Evolutionary conservation across 2,113 vertebrate genomes (phyloP).

Genomic region (Gymnorhina tibicen): DNA sequence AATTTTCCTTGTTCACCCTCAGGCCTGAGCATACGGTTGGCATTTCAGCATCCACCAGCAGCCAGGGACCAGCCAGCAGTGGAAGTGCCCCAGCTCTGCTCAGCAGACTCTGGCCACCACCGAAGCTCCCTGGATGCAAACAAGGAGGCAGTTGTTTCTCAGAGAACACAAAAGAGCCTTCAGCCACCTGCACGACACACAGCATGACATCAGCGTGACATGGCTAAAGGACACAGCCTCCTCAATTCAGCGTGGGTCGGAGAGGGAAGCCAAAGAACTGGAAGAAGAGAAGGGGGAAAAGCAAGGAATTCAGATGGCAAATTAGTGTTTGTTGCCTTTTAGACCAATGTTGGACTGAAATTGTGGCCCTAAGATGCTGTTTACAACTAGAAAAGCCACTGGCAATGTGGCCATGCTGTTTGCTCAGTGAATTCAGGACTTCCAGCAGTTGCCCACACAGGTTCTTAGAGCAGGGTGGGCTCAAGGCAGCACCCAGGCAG

Average conservation of each 20-base stretch:
- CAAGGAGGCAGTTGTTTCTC: neutral
- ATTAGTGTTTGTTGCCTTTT: neutral
- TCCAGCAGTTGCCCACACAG: neutral
- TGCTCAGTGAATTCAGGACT: neutral
- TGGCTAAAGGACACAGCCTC: neutral
- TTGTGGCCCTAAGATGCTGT: neutral
- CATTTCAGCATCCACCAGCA: neutral
- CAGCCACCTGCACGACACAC: neutral
- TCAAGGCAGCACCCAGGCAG: neutral
- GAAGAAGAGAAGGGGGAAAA: neutral
- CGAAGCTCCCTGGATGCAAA: neutral
- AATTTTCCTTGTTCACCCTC: neutral
- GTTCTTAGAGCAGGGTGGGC: neutral
- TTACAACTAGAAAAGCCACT: neutral
- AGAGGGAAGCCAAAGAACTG: neutral
- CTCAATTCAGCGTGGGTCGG: fast-evolving
- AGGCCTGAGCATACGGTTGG: neutral
- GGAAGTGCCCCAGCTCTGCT: neutral
- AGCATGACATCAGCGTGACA: fast-evolving
- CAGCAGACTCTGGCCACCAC: neutral
- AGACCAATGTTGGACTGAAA: neutral
- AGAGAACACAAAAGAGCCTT: neutral
- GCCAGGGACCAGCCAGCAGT: neutral
- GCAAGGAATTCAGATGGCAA: neutral
- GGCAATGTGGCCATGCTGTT: fast-evolving